phyloP scores from a whole-genome alignment of 2,888 invertebrate genomes.

The Ichneumoninae sp. region DNA sequence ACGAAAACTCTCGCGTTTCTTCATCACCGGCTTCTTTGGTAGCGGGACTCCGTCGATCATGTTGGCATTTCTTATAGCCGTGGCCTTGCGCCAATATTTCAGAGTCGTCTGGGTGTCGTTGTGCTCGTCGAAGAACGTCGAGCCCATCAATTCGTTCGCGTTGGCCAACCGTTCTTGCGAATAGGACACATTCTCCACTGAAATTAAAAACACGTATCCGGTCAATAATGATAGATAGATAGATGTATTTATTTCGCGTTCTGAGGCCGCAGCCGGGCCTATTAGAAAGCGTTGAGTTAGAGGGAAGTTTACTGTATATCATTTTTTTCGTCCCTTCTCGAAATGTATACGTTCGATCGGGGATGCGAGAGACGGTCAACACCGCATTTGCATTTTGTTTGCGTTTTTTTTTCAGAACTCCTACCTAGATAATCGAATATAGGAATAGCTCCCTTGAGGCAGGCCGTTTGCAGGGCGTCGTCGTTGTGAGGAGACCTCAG shows the following conservation, averaged over 20 bases:
- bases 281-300: too few species aligned
- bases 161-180: conserved; percentile 90
- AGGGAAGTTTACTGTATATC: too few species aligned
- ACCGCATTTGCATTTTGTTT: not conserved
- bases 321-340: too few species aligned
- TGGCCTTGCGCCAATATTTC: conserved; percentile 92
- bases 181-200: conserved; percentile 86
- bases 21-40: conserved; percentile 86
- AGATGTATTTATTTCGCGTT: too few species aligned
- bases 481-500: conserved; percentile 93
- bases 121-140: conserved; percentile 95
- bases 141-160: conserved; percentile 94
- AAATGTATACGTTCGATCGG: too few species aligned
- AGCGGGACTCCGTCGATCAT: conserved; percentile 76
- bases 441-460: conserved; percentile 91
- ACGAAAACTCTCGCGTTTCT: conserved; percentile 88
- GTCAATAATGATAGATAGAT: not conserved
- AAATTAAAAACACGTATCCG: conserved; percentile 1
- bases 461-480: conserved; percentile 95
- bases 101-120: conserved; percentile 90
- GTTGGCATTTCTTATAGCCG: conserved; percentile 86
- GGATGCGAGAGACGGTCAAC: too few species aligned
- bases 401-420: not conserved
- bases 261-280: too few species aligned
- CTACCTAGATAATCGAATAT: conserved; percentile 90